These are phyloP conservation scores for Tinea semifulvella DNA, from an alignment of 2,888 invertebrate species.

Conservation along the genomic window DNA sequence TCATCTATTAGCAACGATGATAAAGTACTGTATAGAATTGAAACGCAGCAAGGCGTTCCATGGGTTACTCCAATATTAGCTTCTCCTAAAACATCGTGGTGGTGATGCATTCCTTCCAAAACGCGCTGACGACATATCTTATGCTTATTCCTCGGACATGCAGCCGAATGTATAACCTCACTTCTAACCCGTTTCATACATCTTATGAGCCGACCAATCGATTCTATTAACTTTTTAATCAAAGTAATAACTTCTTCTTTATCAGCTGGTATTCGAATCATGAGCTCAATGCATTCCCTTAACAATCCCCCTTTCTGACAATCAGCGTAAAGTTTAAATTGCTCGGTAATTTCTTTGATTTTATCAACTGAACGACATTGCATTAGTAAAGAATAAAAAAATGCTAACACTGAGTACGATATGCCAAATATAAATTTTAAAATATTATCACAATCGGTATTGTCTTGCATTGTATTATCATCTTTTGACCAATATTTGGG, in stretches of 20 bases:
- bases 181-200: constrained; percentile 66
- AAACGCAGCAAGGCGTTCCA: constrained; percentile 62
- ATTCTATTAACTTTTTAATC: constrained; percentile 63
- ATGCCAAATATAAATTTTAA: constrained; percentile 70
- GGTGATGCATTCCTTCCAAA: constrained; percentile 64
- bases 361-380: constrained; percentile 62
- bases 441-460: constrained; percentile 54
- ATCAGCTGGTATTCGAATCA: constrained; percentile 55
- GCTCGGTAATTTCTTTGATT: constrained; percentile 63
- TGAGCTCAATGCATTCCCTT: constrained; percentile 61
- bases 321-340: constrained; percentile 67
- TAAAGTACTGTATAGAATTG: constrained; percentile 64
- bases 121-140: constrained; percentile 53
- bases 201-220: constrained; percentile 62
- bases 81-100: constrained; percentile 65
- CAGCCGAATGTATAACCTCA: constrained; percentile 63
- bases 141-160: constrained; percentile 60
- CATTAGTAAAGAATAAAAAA: constrained; percentile 67
- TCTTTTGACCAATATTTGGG: constrained; percentile 27
- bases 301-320: constrained; percentile 67
- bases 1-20: constrained; percentile 55
- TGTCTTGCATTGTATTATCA: constrained; percentile 27
- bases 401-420: constrained; percentile 65
- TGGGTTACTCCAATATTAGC: constrained; percentile 41
- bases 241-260: constrained; percentile 40